Evolutionary conservation across 2,797 vertebrate genomes (phyloP).

Genomic region (Vespertilio murinus): DNA sequence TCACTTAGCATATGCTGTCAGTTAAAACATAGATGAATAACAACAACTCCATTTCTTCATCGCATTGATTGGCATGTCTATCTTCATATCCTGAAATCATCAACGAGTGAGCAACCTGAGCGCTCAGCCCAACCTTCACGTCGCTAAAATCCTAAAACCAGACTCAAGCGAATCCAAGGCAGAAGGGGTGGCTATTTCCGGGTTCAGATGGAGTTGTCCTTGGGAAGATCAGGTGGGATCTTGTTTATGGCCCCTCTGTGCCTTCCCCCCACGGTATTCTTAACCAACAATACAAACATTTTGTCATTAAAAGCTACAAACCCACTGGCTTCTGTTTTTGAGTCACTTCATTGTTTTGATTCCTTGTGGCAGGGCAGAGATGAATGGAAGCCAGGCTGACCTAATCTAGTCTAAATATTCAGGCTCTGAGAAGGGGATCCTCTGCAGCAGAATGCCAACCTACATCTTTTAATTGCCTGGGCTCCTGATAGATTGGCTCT

Average conservation of each 20-base stretch:
- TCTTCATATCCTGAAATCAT: neutral
- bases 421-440: conserved; percentile 77
- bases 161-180: neutral
- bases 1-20: too few species aligned
- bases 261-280: neutral
- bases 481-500: conserved; percentile 87
- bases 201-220: neutral
- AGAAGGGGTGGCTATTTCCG: neutral
- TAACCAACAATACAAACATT: conserved; percentile 47
- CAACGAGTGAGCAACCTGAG: neutral
- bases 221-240: neutral
- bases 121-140: neutral
- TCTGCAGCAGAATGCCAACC: conserved; percentile 83
- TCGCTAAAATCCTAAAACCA: neutral
- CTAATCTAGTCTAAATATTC: conserved; percentile 85
- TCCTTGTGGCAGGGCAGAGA: conserved; percentile 80
- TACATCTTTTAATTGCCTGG: conserved; percentile 86
- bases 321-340: conserved; percentile 81
- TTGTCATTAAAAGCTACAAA: conserved; percentile 75
- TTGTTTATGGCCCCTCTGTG: neutral
- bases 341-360: conserved; percentile 82
- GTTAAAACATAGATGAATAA: neutral
- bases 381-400: conserved; percentile 82
- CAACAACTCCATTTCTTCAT: neutral
- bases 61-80: neutral